Base-by-base conservation (phyloP, 2,113 vertebrate species). In the Mirounga angustirostris region DNA sequence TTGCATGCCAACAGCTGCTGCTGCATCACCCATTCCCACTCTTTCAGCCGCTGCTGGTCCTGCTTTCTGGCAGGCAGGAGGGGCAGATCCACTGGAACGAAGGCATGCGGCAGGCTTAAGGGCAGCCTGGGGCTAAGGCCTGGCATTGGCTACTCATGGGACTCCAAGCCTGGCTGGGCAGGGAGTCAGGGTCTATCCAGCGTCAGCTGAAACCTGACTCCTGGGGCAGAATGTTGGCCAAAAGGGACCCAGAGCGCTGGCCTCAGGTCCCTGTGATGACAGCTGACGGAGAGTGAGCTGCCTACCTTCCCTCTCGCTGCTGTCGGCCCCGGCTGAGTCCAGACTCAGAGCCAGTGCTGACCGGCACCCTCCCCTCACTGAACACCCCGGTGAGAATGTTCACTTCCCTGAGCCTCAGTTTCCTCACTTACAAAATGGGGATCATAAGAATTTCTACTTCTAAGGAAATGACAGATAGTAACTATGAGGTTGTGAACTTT, bases 171-270 rank as follows among this genome's bases (percentile, higher is more conserved):
- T 65, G 28, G 56, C 52, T 5, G 0, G 33, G 74, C 69, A 89
- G 69, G 58, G 79, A 67, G 61, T 94, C 61, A 67, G 91, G 43
- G 65, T 26, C 92, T 88, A 33, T 43, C 76, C 76, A 73, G 26
- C 0, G 19, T 71, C 85, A 86, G 52, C 88, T 91, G 89, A 95
- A 94, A 95, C 79, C 87, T 93, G 78, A 90, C 59, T 90, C 63
- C 58, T 21, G 9, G 50, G 84, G 19, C 65, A 89, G 81, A 28
- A 59, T 14, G 50, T 80, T n/a, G 56, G 78, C 84, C 46, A 50
- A 8, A 50, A 79, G 59, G 5, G 9, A 69, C 67, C 61, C 13
- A 33, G 54, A 36, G 15, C 50, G 5, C 73, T 9, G 22, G 19
- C 26, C 74, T 79, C 24, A 2, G 78, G 40, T 69, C 91, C 11